Base-by-base conservation (phyloP, 2,888 invertebrate genomes). In the Oegoconia quadripuncta region DNA sequence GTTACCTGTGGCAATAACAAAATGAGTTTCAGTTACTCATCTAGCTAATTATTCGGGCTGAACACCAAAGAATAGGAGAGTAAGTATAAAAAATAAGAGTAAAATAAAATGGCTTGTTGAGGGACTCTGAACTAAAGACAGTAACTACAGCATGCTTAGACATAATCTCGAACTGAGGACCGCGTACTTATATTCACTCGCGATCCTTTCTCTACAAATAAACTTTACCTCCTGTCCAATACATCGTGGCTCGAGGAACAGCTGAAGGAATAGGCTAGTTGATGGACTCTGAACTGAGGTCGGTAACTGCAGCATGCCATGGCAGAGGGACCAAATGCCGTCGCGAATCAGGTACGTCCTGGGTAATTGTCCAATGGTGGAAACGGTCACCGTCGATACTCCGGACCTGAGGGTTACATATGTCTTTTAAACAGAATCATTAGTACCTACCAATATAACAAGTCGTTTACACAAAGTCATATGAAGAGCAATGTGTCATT, bases 311-410 rank as follows among this genome's bases (percentile, higher is more conserved):
- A 84, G 48, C 27, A 70, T 54, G 12, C 86, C 86, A 17, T 69
- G 66, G 52, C 86, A 86, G 1, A 67, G 57, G 1, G 61, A 63
- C 86, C 86, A 86, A 20, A 47, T 46, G 0, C 76, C 75, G 20
- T 84, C 75, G 0, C 81, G 64, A 18, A 86, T 68, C 18, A 83
- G 55, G 50, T 84, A 86, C 1, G 64, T 58, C 1, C 74, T 64
- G 1, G 74, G 64, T 1, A 52, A 28, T 30, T 63, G 65, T 32
- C 48, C 64, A 12, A 68, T 37, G 1, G 69, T 68, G 0, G 66
- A 55, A 18, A 84, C 78, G 0, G 70, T 69, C 26, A 81, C 53
- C 2, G 65, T 67, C 3, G 84, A 59, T 9, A 78, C 63, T 1
- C 84, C 86, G 2, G 55, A 64, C 42, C 86, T 86, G 53, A 8